Base-by-base conservation (phyloP, 2,113 vertebrate species). In the Polypterus bichir region DNA sequence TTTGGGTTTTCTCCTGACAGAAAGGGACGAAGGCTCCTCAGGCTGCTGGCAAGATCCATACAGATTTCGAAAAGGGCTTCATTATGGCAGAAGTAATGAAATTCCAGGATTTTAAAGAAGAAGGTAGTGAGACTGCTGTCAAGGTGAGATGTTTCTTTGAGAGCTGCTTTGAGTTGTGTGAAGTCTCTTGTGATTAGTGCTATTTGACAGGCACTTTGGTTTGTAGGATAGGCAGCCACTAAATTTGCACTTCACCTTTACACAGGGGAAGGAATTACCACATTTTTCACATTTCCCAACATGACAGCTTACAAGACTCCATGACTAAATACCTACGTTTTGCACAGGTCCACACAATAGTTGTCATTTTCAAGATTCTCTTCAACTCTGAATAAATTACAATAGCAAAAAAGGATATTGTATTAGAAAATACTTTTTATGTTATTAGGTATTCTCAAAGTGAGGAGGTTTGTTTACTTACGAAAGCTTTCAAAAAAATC, bases 71-170 rank as follows among this genome's bases (percentile, higher is more conserved):
- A 84, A 92, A 89, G 79, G 92, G 91, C 82, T 98, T 97, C 87
- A 93, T 97, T 91, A 93, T 91, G 90, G 90, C 89, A 71, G 89
- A 90, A 89, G 92, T 94, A 87, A 96, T 97, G 92, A 93, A 97
- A 92, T 95, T 91, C 6, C 87, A 88, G 79, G 92, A 93, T 89
- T 92, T 92, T 92, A 93, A 96, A 89, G 92, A 93, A 77, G 92
- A 88, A 85, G 91, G 91, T 72, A 86, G 86, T 64, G 89, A 92
- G 86, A 84, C 67, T 71, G 87, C 91, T 73, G 94, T 92, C 82
- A 93, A 92, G 89, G 91, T 93, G 84, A 89, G 86, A 71, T 71
- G 68, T 77, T 78, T 72, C 67, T 81, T 78, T 48, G 46, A 49
- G 61, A 82, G 81, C 82, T 66, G 67, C 71, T 79, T 74, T 71